A percentile compares a stretch with the other conserved stretches of the same genome.
phyloP scores from a whole-genome alignment of 2,113 vertebrate genomes.

The Tachysurus fulvidraco region DNA sequence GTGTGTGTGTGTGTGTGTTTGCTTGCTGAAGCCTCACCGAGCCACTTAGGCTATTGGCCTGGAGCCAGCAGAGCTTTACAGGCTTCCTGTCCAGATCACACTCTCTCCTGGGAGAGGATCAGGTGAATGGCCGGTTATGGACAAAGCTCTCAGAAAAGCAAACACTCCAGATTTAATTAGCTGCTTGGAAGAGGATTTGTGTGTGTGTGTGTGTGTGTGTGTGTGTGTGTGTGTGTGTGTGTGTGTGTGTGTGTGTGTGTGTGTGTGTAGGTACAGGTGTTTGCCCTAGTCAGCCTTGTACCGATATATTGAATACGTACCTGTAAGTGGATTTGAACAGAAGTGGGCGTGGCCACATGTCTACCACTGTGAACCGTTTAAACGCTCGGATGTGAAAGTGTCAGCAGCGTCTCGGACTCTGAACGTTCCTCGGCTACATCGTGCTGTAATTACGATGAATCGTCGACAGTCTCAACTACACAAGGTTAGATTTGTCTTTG shows the following conservation, averaged over 20 bases:
- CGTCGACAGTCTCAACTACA: neutral
- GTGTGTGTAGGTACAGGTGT: neutral
- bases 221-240: conserved; percentile 43
- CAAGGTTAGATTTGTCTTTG: neutral
- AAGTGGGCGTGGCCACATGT: neutral
- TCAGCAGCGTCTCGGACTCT: neutral
- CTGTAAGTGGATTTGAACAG: neutral
- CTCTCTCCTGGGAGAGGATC: conserved; percentile 65
- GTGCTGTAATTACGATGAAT: neutral
- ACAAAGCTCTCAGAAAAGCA: conserved; percentile 72
- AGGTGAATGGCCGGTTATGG: conserved; percentile 70
- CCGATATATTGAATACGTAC: neutral
- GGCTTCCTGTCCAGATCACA: conserved; percentile 55
- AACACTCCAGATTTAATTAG: conserved; percentile 80
- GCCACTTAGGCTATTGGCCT: conserved; percentile 40
- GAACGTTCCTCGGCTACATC: neutral
- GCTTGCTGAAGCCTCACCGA: conserved; percentile 31
- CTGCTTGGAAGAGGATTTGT: conserved; percentile 75
- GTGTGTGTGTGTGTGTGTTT: conserved; percentile 42
- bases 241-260: conserved; percentile 41
- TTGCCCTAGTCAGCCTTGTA: neutral
- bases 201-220: conserved; percentile 41
- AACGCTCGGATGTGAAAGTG: neutral
- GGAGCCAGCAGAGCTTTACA: conserved; percentile 40
- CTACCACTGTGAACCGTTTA: neutral